Evolutionary conservation across 2,113 vertebrate genomes (phyloP).

Genomic region (Ia io): DNA sequence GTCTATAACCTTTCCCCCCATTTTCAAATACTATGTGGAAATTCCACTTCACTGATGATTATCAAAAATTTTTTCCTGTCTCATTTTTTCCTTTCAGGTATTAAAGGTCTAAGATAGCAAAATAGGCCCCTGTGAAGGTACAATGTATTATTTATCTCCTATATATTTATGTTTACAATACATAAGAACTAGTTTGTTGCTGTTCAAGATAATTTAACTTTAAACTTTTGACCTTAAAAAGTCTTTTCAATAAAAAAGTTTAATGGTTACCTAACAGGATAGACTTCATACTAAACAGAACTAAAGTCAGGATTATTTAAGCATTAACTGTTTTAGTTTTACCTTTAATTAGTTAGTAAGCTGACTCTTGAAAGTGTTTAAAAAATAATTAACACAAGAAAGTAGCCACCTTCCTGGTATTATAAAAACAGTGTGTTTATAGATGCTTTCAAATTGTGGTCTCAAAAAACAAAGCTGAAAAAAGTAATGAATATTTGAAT

Average conservation of each 20-base stretch:
- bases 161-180: slow-evolving; percentile 49
- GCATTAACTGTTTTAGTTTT: slow-evolving; percentile 36
- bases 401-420: neutral
- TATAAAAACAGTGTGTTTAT: neutral
- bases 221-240: slow-evolving; percentile 65
- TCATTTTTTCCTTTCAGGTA: slow-evolving; percentile 15
- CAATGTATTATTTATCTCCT: neutral
- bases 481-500: neutral
- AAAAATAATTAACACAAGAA: slow-evolving; percentile 22
- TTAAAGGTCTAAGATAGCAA: neutral
- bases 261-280: slow-evolving; percentile 53
- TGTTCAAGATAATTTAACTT: slow-evolving; percentile 59
- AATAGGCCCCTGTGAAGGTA: neutral
- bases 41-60: neutral
- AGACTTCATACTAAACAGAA: neutral
- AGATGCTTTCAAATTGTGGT: neutral
- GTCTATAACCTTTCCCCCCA: neutral
- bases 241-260: slow-evolving; percentile 65
- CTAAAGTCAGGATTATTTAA: slow-evolving; percentile 30
- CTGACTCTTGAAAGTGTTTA: slow-evolving; percentile 22
- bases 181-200: slow-evolving; percentile 40
- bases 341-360: slow-evolving; percentile 27
- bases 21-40: slow-evolving; percentile 1
- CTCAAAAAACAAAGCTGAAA: slow-evolving; percentile 39
- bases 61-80: neutral